Evolutionary conservation across 2,113 vertebrate genomes (phyloP), one percentile per base, ranked within the genome.

Genomic region (Poeciliopsis turrubarensis): DNA sequence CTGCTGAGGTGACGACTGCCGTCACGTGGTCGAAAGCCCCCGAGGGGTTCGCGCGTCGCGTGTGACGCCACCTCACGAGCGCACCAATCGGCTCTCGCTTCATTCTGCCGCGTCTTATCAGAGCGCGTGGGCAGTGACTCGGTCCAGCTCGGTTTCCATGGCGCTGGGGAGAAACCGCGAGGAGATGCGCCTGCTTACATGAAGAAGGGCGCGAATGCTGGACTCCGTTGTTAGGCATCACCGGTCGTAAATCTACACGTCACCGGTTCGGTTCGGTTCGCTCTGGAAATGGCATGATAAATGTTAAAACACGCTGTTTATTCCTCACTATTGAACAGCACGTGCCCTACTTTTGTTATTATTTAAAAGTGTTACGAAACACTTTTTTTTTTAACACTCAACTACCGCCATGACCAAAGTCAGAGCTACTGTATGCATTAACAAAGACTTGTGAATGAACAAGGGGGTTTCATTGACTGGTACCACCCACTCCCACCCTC

Each of bases 381-480:
- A 57, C 10, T 57, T 57, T 65, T 29, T 54, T 25, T 65, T 32
- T 15, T 47, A 19, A 47, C 4, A 47, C 44, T 17, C 25, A 5
- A 4, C 29, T 6, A 2, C 30, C 27, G 15, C 14, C 12, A n/a
- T 29, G 31, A 75, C 78, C 69, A 70, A 69, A 72, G 80, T 34
- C 65, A 57, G 63, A 7, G 65, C 57, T 41, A 69, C 67, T 61
- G 37, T 13, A 47, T 26, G 47, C 31, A 47, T 29, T 68, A 79
- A 64, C 68, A 78, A 69, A 72, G 75, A 91, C 65, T 89, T 86
- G 70, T 91, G 86, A 92, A 92, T 91, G 90, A 90, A 88, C 85
- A 65, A 77, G 80, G 61, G 62, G 61, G 44, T 37, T 82, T 87
- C 89, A 87, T 86, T 89, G 85, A 90, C 84, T 81, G 74, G 60